Base-by-base conservation (phyloP, 1,140 invertebrate species). In the Lerema accius region DNA sequence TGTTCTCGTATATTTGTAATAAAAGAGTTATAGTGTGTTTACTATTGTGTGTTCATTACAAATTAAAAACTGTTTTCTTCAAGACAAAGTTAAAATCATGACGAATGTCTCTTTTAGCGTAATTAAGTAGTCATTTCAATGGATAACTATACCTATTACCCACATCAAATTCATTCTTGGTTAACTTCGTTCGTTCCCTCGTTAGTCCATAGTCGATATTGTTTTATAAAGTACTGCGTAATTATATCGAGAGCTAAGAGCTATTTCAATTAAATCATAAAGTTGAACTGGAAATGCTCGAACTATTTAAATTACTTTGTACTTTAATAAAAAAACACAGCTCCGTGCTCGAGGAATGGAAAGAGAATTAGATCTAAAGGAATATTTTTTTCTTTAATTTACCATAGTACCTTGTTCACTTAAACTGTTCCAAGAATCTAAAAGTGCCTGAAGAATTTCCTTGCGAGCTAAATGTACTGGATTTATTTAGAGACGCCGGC, bases 311-410 rank as follows among this genome's bases (percentile, higher is more conserved):
- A 11, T 37, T 4, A 37, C 35, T 37, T 37, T 37, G 35, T 37
- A 37, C 10, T 37, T 37, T 11, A 11, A 11, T 37, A 37, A n/a
- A 32, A 23, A 37, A 37, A 37, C 4, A 37, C 35, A 37, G 35
- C 35, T 1, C 35, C n/a, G 1, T 37, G 4, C 10, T 37, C n/a
- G 10, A 1, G 35, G 35, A 37, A 37, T 37, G 35, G 35, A 37
- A 37, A 37, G 35, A 11, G n/a, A 37, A 37, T 37, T 37, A 37
- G 35, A 37, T 37, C 35, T 37, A 1, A 37, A 37, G 7, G 35
- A 37, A 37, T n/a, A 37, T 37, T 37, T 37, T 37, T n/a, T 10
- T 4, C 28, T 37, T 37, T 37, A 37, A 37, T 11, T 37, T 37
- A 37, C 10, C n/a, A 37, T 11, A n/a, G 10, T 32, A 7, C 9